Base-by-base conservation (phyloP, 2,797 vertebrate species). In the Pelodytes ibericus region DNA sequence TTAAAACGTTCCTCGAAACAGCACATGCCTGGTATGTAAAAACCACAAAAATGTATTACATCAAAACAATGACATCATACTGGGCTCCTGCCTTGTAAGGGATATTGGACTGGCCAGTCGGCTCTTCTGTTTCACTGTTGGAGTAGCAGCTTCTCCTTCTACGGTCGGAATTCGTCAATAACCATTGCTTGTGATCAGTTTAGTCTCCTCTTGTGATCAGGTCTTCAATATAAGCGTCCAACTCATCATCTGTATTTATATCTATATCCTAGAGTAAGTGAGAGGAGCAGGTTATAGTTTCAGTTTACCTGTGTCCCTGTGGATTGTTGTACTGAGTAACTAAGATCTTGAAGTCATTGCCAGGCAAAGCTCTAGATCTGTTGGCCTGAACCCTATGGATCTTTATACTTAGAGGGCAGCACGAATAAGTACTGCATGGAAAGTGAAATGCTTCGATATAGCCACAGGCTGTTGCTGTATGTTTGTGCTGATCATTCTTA, bases 211-310 rank as follows among this genome's bases (percentile, higher is more conserved):
- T 97, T 47, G 96, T 97, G 72, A 99, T 96, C 82, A 99, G 89
- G 85, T 99, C 98, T 74, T 99, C 98, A 1, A 99, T 99, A 85
- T 99, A 99, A 11, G 98, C 96, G 59, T 99, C 97, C 80, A 99
- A 91, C 82, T 99, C 98, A 29, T 99, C 98, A 44, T 99, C 97
- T 51, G 96, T 98, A 86, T 97, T 99, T 85, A 99, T 98, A 87
- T 99, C 98, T 76, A 99, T 98, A 84, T 99, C 98, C 98, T 99
- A 70, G 76, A 92, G 89, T 53, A 80, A 84, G 67, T 20, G 49
- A 76, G 15, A 0, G 20, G 39, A 36, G 25, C 16, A 60, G 27
- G 47, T 33, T 56, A 5, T 15, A 24, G 16, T 53, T 53, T 24
- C 20, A n/a, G 18, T 47, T n/a, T 4, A n/a, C 49, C 24, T 5